Evolutionary conservation across 2,888 invertebrate species (phyloP), one percentile per base, ranked within the genome.

Genomic region (Tortricodes alternella): DNA sequence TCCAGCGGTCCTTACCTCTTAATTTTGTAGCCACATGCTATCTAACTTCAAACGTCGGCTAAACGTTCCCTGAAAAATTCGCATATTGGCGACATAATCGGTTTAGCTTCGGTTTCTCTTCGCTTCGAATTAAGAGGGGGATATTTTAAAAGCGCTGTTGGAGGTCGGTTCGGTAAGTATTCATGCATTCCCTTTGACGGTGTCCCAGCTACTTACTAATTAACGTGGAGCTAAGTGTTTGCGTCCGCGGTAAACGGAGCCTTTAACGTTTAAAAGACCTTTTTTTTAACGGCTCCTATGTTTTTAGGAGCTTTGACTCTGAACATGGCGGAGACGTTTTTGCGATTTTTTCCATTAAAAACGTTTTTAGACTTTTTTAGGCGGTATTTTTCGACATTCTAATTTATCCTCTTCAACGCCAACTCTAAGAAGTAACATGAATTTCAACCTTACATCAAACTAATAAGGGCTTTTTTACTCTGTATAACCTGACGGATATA

Each of bases 151-250:
- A 89, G 88, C 89, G 67, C 77, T 79, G 80, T 73, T 73, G 74
- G 82, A 83, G 83, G 82, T 83, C 74, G 82, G 79, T 80, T 80
- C 74, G 71, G 75, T 73, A 86, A 89, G 89, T 89, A 89, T 88
- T 90, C 90, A 89, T 85, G 83, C 87, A 91, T 91, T 91, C 91
- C 84, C 91, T 91, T 91, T 91, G 89, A 89, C 85, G 84, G 71
- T 80, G 87, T 82, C 78, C 76, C 77, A 76, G 86, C 89, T 89
- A 89, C 89, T 89, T 90, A 89, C 80, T 89, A 90, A 90, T 90
- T 90, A 90, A 89, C 81, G 80, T 77, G 81, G 74, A 80, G 83
- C 82, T 89, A 90, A 90, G 89, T 90, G 90, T 90, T 89, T 89
- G 87, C 85, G 89, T 89, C 87, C 88, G 80, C 87, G 84, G 83